Evolutionary conservation across 1,140 invertebrate genomes (phyloP).

Genomic region (Fopius arisanus): DNA sequence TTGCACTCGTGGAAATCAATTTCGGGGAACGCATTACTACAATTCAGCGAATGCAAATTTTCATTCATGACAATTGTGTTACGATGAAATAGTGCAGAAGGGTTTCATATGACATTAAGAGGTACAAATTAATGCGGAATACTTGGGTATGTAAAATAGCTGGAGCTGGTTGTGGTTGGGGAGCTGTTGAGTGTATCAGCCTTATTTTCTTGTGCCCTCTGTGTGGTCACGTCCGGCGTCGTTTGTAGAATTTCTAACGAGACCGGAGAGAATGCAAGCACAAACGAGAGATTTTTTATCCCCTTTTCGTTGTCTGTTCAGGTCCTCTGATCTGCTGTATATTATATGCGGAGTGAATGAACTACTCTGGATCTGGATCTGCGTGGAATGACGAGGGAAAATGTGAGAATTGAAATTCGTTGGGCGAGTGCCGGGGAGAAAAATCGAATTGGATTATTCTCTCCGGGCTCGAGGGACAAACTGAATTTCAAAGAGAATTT

Average conservation of each 20-base stretch:
- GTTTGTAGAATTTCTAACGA: slow-evolving; percentile 11
- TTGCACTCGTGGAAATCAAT: background rate
- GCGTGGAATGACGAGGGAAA: background rate
- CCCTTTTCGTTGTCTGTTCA: background rate
- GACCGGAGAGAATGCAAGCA: background rate
- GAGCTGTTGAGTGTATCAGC: background rate
- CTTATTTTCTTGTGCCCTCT: background rate
- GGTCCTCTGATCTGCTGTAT: background rate
- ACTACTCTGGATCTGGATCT: background rate
- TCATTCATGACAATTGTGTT: background rate
- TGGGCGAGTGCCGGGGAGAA: too few species aligned
- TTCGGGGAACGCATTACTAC: background rate
- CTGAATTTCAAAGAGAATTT: too few species aligned
- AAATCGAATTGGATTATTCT: too few species aligned
- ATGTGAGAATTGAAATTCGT: background rate
- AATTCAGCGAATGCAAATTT: background rate
- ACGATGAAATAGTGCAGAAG: background rate
- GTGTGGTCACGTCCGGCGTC: slow-evolving; percentile 7
- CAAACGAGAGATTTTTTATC: background rate
- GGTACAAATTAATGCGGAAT: background rate
- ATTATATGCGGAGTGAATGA: background rate
- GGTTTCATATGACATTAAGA: background rate
- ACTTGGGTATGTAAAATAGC: slow-evolving; percentile 6
- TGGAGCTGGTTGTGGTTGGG: background rate
- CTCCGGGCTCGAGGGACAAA: too few species aligned